Evolutionary conservation across 2,113 vertebrate species (phyloP).

Genomic region (Formicarius rufipectus): DNA sequence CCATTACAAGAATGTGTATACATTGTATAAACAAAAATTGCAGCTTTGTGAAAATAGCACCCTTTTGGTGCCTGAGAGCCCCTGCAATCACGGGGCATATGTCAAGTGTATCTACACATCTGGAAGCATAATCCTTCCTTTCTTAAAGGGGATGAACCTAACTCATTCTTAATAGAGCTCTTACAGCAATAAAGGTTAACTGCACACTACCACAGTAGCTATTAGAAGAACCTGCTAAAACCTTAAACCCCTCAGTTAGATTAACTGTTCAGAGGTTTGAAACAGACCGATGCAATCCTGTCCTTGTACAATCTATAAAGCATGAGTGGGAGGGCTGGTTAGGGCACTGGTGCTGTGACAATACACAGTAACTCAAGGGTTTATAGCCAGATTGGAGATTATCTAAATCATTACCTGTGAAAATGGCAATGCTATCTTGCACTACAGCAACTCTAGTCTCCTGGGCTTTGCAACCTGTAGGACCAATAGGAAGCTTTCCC

Average conservation of each 20-base stretch:
- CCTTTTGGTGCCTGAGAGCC: background rate
- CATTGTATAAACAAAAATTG: conserved; percentile 24
- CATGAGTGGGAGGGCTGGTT: background rate
- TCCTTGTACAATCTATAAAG: conserved; percentile 10
- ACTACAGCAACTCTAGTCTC: background rate
- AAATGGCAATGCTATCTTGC: background rate
- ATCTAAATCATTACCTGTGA: conserved; percentile 10
- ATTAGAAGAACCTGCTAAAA: conserved; percentile 54
- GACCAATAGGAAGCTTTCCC: background rate
- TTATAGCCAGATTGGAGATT: background rate
- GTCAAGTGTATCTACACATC: conserved; percentile 52
- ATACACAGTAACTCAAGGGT: background rate
- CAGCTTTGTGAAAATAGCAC: background rate
- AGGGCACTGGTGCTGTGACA: background rate
- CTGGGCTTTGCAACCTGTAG: background rate
- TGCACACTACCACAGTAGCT: background rate
- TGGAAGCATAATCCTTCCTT: conserved; percentile 40
- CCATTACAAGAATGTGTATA: background rate
- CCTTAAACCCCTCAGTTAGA: conserved; percentile 50
- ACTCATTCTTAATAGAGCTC: conserved; percentile 57
- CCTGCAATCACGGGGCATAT: conserved; percentile 29
- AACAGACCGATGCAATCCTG: background rate
- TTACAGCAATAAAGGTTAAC: conserved; percentile 62
- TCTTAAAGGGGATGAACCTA: conserved; percentile 19
- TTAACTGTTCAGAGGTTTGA: conserved; percentile 39